Percentiles rank a stretch among this genome's conserved stretches.
Evolutionary conservation across 2,888 invertebrate genomes (phyloP).

Genomic region (Drosophila austrosaltans): DNA sequence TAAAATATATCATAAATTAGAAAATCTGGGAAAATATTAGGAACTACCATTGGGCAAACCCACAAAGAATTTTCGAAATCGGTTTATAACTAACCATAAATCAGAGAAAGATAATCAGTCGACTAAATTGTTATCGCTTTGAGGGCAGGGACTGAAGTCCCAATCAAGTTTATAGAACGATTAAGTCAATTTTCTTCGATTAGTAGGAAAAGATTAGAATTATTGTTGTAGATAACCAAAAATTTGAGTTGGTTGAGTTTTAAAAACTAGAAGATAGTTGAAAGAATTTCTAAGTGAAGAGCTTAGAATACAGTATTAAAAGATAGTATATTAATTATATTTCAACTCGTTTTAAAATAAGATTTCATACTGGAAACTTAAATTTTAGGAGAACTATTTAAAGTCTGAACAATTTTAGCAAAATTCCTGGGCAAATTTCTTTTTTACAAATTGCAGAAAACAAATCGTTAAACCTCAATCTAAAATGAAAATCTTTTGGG

Average conservation of each 20-base stretch:
- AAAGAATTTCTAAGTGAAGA: too few relatives aligned
- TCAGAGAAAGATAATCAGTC: neutral
- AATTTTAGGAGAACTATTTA: neutral
- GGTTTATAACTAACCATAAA: neutral
- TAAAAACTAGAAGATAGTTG: too few relatives aligned
- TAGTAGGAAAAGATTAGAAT: too few relatives aligned
- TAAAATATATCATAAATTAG: neutral
- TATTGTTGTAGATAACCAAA: too few relatives aligned
- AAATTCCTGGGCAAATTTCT: neutral
- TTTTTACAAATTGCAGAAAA: conserved; percentile 16
- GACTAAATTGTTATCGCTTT: neutral
- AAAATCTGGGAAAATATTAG: neutral
- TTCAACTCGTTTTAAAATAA: too few relatives aligned
- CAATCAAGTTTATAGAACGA: neutral
- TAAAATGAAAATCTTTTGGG: conserved; percentile 68
- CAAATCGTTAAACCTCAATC: conserved; percentile 49
- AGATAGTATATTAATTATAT: too few relatives aligned
- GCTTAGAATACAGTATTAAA: too few relatives aligned
- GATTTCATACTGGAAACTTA: too few relatives aligned
- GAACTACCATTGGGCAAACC: neutral
- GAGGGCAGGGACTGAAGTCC: neutral
- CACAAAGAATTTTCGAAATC: neutral
- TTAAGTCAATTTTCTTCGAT: too few relatives aligned
- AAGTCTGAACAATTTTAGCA: too few relatives aligned
- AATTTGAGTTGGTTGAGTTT: too few relatives aligned